Evolutionary conservation across 2,888 invertebrate genomes (phyloP), one percentile per base, ranked within the genome.

Genomic region (Oconnorella tubifera): DNA sequence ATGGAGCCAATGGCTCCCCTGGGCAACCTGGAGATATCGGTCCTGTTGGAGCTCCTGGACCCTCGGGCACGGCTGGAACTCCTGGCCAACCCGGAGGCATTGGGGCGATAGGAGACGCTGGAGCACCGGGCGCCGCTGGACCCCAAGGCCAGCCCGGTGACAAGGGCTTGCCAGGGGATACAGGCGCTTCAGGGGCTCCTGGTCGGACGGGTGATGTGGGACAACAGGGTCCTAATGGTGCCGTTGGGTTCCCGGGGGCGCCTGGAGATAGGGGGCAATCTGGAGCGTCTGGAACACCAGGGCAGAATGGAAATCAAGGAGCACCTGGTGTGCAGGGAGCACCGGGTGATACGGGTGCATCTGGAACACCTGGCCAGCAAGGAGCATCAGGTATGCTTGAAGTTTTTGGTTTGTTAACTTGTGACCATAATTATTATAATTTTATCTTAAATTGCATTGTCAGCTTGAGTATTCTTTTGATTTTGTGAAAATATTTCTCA

Each of bases 51-150:
- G 4, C 10, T 19, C 6, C 53, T 19, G 53, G 53, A 25, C 14
- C 53, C n/a, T 28, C 50, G 48, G 60, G 60, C 28, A 29, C 60
- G 29, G 23, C 32, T 25, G 60, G 62, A 48, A 56, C 56, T 28
- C 19, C 25, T n/a, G 62, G 60, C 14, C 32, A 60, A 23, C 19
- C 60, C 29, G 60, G 71, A 57, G 40, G 40, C 25, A 28, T 56
- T 32, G 69, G 69, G 57, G 58, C 32, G 28, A 33, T 33, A 19
- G 62, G 62, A 6, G 10, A 0, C 3, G 28, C 61, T n/a, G 67
- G 67, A 10, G 70, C 74, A 3, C 73, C 72, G 48, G 68, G 68
- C 49, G 53, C 56, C 23, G 19, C 31, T 27, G 68, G 68, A 56
- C 40, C 61, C 25, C 32, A 66, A 50, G 69, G 69, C 14, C 48